Evolutionary conservation across 2,113 vertebrate genomes (phyloP), one percentile per base, ranked within the genome.

Genomic region (Oryzias woworae): DNA sequence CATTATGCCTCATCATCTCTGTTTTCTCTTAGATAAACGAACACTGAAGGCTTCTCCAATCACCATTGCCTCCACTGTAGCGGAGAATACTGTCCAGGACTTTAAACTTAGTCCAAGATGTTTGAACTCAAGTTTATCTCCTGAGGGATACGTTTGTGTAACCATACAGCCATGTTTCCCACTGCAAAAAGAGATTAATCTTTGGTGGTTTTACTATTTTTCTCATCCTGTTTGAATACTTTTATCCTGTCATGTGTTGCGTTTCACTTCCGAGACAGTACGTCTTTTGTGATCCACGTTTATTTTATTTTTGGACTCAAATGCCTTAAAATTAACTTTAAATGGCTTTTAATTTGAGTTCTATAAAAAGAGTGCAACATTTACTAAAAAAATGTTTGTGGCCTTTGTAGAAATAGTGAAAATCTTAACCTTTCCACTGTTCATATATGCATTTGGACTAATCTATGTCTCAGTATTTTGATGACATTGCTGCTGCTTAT

Each of bases 301-400:
- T 75, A 69, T 80, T 76, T 76, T 61, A 77, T 76, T 63, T 31
- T 57, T 52, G 57, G 70, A 67, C 75, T 82, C 68, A 61, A 71
- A 63, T 61, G 65, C 73, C 81, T 77, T 86, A 76, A 79, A 85
- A 77, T 24, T 85, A 82, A 87, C 73, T 77, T 67, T 72, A 66
- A 75, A 77, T 64, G 56, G 44, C 61, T 71, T 64, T 84, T 79
- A 71, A 67, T 75, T 62, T 66, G 64, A 82, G 57, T 59, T 41
- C 57, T 73, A 68, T 55, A 57, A 56, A 70, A 51, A 3, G 1
- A 73, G 61, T 20, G 43, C 23, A 48, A 53, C 17, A 7, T 41
- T 68, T 71, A 62, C 36, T 47, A 61, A 55, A 75, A 71, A 87
- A 84, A 81, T 83, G 83, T 85, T 67, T 67, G 49, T 60, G 46